Evolutionary conservation across 2,888 invertebrate genomes (phyloP).

Genomic region (Polyommatus iphigenia): DNA sequence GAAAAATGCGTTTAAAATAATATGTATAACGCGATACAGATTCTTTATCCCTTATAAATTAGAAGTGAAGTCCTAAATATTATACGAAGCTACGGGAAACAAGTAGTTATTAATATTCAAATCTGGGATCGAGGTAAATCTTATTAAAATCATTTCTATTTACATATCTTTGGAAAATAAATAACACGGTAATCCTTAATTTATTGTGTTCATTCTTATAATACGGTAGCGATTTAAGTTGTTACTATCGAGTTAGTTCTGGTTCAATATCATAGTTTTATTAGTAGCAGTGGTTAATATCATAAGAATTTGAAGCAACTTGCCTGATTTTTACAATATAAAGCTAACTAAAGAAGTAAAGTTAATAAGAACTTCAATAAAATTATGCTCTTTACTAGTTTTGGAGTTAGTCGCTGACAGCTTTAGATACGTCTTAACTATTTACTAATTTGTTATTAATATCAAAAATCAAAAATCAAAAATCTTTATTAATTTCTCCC

Average conservation of each 20-base stretch:
- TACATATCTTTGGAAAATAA: constrained; percentile 39
- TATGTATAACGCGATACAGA: background rate
- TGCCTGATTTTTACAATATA: too few relatives aligned
- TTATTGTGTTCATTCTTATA: constrained; percentile 57
- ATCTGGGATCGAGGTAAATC: constrained; percentile 31
- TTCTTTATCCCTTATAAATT: background rate
- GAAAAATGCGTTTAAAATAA: background rate
- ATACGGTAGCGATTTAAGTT: constrained; percentile 70
- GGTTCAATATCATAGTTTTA: constrained; percentile 77
- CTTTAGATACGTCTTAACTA: too few relatives aligned
- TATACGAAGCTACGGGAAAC: background rate
- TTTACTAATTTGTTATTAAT: too few relatives aligned
- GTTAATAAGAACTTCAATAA: too few relatives aligned
- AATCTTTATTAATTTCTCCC: too few relatives aligned
- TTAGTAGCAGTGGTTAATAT: constrained; percentile 58
- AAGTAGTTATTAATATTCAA: constrained; percentile 26
- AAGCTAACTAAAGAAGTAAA: too few relatives aligned
- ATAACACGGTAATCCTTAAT: constrained; percentile 51
- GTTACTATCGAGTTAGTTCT: constrained; percentile 65
- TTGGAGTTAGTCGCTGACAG: too few relatives aligned
- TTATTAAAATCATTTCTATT: constrained; percentile 41
- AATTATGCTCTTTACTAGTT: too few relatives aligned
- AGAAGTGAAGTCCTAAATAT: background rate
- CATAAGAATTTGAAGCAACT: background rate
- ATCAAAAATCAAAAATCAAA: too few relatives aligned